Evolutionary conservation across 2,113 vertebrate genomes (phyloP), one percentile per base, ranked within the genome.

Genomic region (Psittacula cyanocephala): DNA sequence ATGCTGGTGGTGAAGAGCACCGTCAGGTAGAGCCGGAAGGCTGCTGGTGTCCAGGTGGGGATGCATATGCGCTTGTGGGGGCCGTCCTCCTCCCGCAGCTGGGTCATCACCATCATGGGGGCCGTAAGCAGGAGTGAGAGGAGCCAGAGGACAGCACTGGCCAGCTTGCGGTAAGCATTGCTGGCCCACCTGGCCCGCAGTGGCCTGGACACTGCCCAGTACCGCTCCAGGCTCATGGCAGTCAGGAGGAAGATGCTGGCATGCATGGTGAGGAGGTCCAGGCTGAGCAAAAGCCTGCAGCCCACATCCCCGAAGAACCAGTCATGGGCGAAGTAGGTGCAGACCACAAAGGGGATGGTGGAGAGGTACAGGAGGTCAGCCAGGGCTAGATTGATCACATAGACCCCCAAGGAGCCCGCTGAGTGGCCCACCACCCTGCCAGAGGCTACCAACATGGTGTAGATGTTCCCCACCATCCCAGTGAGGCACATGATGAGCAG

Each of bases 261-360:
- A 0, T 99, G 98, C 98, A 99, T 99, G 75, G 99, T 99, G 86
- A 99, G 98, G 50, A 99, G 98, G 85, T 99, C 99, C 15, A 99
- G 97, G 68, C 99, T 99, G 53, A 99, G 96, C 46, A 99, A 95
- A 88, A 99, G 63, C 64, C 98, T 98, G 89, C 98, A 99, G 60
- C 99, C 98, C 4, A 97, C 75, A 7, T 99, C 99, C 3, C 98
- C 98, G 1, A 99, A 99, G 93, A 99, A 97, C 99, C 99, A 99
- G 92, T 99, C 96, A 0, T 98, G 98, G 62, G 97, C 96, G 0
- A 99, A 98, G 91, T 99, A 99, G 44, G 99, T 99, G 97, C 98
- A 98, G 37, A 99, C 98, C 50, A 99, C 98, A 3, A 99, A 99
- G 23, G 99, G 98, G 87, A 99, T 99, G 96, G 98, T 99, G 96